Percentiles rank a stretch among this genome's conserved stretches.
These are phyloP conservation scores for Catonia carolina DNA, from an alignment of 2,888 invertebrate genomes.

Conservation along the genomic window DNA sequence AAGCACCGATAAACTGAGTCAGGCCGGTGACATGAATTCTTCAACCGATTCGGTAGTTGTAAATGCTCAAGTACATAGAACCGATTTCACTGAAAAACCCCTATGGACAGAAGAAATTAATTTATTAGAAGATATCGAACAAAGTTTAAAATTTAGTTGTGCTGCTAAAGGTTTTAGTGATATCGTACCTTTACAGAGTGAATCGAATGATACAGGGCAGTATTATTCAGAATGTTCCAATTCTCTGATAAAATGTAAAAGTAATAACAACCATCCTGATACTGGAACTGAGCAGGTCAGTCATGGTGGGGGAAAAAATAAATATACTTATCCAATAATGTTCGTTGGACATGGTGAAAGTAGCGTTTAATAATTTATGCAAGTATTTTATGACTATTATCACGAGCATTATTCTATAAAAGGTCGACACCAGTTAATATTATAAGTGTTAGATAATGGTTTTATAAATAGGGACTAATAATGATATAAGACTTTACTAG, in stretches of 20 bases:
- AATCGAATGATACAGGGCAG: slow-evolving; percentile 16
- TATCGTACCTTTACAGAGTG: slow-evolving; percentile 4
- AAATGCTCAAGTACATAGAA: slow-evolving; percentile 29
- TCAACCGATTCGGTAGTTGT: slow-evolving; percentile 30
- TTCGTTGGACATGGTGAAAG: slow-evolving; percentile 29
- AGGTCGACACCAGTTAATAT: too few relatives aligned
- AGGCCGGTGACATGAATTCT: slow-evolving; percentile 24
- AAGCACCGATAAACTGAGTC: slow-evolving; percentile 17
- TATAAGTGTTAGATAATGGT: too few relatives aligned
- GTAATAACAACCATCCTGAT: slow-evolving; percentile 5
- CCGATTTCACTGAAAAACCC: slow-evolving; percentile 7
- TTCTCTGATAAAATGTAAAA: slow-evolving; percentile 15
- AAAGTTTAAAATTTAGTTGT: slow-evolving; percentile 30
- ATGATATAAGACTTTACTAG: too few relatives aligned
- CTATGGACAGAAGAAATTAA: slow-evolving; percentile 30
- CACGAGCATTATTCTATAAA: too few relatives aligned
- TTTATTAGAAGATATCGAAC: slow-evolving; percentile 32
- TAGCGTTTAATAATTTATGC: slow-evolving; percentile 30
- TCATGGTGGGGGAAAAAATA: slow-evolving; percentile 21
- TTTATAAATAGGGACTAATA: too few relatives aligned
- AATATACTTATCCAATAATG: slow-evolving; percentile 30
- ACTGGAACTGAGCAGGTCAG: slow-evolving; percentile 1
- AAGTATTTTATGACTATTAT: too few relatives aligned
- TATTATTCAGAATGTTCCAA: slow-evolving; percentile 10
- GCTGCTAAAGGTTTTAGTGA: slow-evolving; percentile 26